Evolutionary conservation across 2,113 vertebrate genomes (phyloP).

Genomic region (Ochotona curzoniae): DNA sequence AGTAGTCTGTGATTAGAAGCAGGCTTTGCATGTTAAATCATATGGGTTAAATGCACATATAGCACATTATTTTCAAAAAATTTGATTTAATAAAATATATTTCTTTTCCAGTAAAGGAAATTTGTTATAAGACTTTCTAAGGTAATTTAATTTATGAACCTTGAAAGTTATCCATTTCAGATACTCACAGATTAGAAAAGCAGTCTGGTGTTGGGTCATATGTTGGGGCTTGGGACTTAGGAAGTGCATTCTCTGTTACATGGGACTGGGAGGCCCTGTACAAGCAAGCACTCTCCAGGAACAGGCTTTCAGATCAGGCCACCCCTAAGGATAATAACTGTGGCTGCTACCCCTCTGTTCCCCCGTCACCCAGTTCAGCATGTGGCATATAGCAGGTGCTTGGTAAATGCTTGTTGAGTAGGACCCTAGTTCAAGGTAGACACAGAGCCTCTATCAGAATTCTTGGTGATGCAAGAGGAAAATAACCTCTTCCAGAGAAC

Average conservation of each 20-base stretch:
- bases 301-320: neutral
- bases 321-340: too few relatives aligned
- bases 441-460: neutral
- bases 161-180: conserved; percentile 23
- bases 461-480: neutral
- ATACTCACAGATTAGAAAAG: conserved; percentile 53
- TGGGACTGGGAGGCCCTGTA: neutral
- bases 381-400: neutral
- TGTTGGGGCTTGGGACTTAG: conserved; percentile 18
- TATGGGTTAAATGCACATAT: conserved; percentile 24
- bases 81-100: conserved; percentile 44
- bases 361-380: neutral
- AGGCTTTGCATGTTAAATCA: conserved; percentile 18
- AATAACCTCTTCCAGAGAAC: neutral
- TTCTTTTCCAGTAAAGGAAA: conserved; percentile 47
- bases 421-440: neutral
- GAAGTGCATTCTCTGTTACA: neutral
- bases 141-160: conserved; percentile 43
- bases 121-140: conserved; percentile 46
- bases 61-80: conserved; percentile 40
- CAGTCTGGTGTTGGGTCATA: neutral
- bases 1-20: neutral
- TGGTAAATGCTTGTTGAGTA: neutral
- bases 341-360: neutral
- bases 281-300: neutral